Base-by-base conservation (phyloP, 2,888 invertebrate species). In the Matsumyia berberina region DNA sequence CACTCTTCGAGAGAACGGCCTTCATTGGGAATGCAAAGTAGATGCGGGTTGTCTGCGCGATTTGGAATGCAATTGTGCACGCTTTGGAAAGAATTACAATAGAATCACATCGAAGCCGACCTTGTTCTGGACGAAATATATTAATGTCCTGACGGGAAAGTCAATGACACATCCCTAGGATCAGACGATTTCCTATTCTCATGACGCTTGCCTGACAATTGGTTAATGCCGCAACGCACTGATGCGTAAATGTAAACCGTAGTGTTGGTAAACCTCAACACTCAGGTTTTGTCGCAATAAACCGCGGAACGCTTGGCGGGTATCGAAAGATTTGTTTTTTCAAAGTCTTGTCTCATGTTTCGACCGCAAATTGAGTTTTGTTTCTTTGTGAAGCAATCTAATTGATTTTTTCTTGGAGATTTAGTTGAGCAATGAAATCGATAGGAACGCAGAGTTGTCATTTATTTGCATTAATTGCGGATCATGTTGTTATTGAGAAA, bases 1-100 rank as follows among this genome's bases (percentile, higher is more conserved):
- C 42, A 37, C 35, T 29, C 72, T 53, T 42, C 24, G 24, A 24
- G 24, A 51, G 57, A 46, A 6, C 11, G 35, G 0, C n/a, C 8
- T 53, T 53, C 44, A 80, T 73, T 67, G 37, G 6, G 67, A 74
- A 74, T 80, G 80, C 55, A 80, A 80, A 80, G 39, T 80, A 74
- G 66, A 80, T 80, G 51, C 74, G 58, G 57, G 11, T 55, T 46
- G 9, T 72, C 49, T 49, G 57, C 24, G 39, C 51, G 33, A 62
- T 80, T 80, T 80, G 9, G 46, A 46, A 74, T 74, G 80, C 74
- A 74, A 39, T 77, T 58, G 37, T 57, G 55, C 42, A 58, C 49
- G 42, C 17, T 39, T 17, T 39, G 1, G n/a, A n/a, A 12, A 33
- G 9, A 11, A 42, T n/a, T n/a, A n/a, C n/a, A 53, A 37, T 46